Evolutionary conservation across 1,140 invertebrate genomes (phyloP).

Genomic region (Drosophila eugracilis): DNA sequence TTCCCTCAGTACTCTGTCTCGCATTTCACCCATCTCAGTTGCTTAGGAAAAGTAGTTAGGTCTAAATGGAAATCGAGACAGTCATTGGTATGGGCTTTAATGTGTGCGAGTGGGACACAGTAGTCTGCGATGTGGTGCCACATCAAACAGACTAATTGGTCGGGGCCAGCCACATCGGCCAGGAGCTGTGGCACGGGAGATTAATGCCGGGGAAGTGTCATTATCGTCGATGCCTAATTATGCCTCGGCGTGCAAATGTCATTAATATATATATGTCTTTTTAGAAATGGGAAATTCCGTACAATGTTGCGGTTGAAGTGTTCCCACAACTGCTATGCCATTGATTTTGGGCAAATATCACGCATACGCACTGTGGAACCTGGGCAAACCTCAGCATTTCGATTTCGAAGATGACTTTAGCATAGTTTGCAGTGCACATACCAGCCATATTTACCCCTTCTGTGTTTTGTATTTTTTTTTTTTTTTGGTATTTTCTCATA

Average conservation of each 20-base stretch:
- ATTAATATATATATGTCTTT: conserved; percentile 30
- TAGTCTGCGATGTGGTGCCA: conserved; percentile 12
- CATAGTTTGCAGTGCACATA: conserved; percentile 9
- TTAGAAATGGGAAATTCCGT: background rate
- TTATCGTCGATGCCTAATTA: conserved; percentile 33
- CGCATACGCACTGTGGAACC: conserved; percentile 4
- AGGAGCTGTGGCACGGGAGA: conserved; percentile 5
- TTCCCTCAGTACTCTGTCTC: background rate
- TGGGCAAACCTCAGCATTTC: conserved; percentile 37
- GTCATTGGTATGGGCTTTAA: background rate
- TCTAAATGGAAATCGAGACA: conserved; percentile 30
- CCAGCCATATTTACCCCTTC: background rate
- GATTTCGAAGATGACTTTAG: conserved; percentile 14
- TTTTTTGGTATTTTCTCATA: conserved; percentile 2
- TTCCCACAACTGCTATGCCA: background rate
- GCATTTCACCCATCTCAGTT: background rate
- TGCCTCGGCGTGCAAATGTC: conserved; percentile 15
- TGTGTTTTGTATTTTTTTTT: no score
- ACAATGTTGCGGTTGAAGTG: background rate
- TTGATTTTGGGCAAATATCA: conserved; percentile 1
- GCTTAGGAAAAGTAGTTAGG: conserved; percentile 20
- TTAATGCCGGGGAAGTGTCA: conserved; percentile 28
- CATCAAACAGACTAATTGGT: conserved; percentile 56
- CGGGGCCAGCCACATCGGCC: conserved; percentile 8
- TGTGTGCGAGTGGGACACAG: conserved; percentile 2